phyloP scores from a whole-genome alignment of 23 tunicate genomes.

The Halocynthia roretzi region DNA sequence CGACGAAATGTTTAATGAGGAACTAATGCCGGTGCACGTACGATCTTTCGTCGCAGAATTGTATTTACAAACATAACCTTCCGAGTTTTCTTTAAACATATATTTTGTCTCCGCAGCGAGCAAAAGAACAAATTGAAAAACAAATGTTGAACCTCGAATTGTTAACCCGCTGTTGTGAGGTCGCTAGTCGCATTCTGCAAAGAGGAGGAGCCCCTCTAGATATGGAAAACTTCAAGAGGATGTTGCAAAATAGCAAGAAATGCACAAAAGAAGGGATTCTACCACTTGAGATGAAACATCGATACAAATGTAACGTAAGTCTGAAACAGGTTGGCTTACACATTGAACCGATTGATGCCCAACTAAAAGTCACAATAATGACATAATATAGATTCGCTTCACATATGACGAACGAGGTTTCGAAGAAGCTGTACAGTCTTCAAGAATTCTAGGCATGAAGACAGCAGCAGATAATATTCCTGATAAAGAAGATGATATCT shows the following conservation, averaged over 20 bases:
- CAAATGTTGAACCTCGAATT: conserved; percentile 48
- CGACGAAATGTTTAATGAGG: conserved; percentile 40
- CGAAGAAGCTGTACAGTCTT: conserved; percentile 14
- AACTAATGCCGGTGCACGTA: conserved; percentile 45
- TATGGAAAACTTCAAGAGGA: conserved; percentile 43
- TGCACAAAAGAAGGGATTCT: conserved; percentile 26
- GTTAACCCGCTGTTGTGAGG: conserved; percentile 53
- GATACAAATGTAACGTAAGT: conserved; percentile 48
- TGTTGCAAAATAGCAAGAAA: conserved; percentile 58
- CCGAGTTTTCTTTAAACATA: background rate
- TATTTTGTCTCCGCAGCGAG: conserved; percentile 28
- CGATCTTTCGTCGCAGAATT: background rate
- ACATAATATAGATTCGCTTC: no score
- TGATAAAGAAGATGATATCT: background rate
- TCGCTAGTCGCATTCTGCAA: conserved; percentile 44
- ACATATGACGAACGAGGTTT: no score
- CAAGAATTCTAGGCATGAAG: no score
- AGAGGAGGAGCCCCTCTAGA: conserved; percentile 64
- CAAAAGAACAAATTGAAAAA: conserved; percentile 32
- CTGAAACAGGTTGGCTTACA: background rate
- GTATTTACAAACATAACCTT: no score
- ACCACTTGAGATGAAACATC: conserved; percentile 30
- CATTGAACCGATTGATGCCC: background rate
- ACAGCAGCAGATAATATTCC: background rate
- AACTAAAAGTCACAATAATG: background rate